phyloP scores from a whole-genome alignment of 2,113 vertebrate species.

The Menidia beryllina region DNA sequence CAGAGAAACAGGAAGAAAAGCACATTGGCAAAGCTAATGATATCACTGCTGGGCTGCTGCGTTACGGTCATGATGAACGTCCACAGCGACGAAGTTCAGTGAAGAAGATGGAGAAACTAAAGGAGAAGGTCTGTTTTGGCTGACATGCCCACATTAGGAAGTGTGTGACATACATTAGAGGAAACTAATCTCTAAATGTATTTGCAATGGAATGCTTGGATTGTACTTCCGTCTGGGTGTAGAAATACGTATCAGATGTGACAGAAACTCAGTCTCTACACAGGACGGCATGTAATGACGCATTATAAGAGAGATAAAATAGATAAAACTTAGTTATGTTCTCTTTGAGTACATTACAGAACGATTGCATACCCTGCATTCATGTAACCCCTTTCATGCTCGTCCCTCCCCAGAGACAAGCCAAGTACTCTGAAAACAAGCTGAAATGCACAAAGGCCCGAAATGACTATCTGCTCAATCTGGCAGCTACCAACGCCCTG shows the following conservation, averaged over 20 bases:
- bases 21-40: conserved; percentile 94
- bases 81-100: conserved; percentile 94
- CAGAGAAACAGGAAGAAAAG: conserved; percentile 97
- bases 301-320: conserved; percentile 31
- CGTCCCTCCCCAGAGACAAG: conserved; percentile 88
- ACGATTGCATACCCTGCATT: conserved; percentile 39
- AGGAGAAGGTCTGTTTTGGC: conserved; percentile 80
- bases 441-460: conserved; percentile 98
- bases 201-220: background rate
- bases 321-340: conserved; percentile 24
- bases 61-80: conserved; percentile 92
- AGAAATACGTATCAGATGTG: conserved; percentile 1
- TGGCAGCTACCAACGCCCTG: conserved; percentile 94
- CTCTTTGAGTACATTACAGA: conserved; percentile 48
- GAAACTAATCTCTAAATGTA: background rate
- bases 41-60: conserved; percentile 87
- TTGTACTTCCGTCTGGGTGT: background rate
- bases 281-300: conserved; percentile 11
- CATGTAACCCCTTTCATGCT: conserved; percentile 41
- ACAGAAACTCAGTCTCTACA: background rate
- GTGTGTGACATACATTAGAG: background rate
- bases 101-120: conserved; percentile 92
- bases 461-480: conserved; percentile 96
- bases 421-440: conserved; percentile 99
- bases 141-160: background rate